Evolutionary conservation across 1,140 invertebrate species (phyloP).

Genomic region (Lasioglossum albipes): DNA sequence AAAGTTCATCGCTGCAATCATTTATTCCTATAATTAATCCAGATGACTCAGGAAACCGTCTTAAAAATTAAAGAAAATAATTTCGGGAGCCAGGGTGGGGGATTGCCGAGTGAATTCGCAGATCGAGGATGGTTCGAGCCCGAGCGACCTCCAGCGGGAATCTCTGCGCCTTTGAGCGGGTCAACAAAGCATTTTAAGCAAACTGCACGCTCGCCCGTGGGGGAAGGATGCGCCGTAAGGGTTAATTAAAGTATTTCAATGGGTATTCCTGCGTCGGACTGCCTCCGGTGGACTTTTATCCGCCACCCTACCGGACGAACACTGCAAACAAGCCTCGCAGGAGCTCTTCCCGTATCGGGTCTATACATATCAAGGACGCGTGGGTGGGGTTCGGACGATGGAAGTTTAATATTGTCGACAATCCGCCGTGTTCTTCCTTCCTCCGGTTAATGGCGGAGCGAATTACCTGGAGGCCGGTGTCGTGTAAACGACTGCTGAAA

Average conservation of each 20-base stretch:
- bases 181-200: conserved; percentile 53
- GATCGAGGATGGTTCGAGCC: conserved; percentile 58
- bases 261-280: conserved; percentile 64
- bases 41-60: no score
- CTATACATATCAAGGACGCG: conserved; percentile 51
- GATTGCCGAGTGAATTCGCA: conserved; percentile 14
- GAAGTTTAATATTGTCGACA: conserved; percentile 64
- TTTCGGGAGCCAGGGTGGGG: not conserved
- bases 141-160: conserved; percentile 42
- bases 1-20: no score
- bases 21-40: no score
- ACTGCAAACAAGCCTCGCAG: conserved; percentile 65
- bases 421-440: conserved; percentile 50
- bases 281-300: conserved; percentile 63
- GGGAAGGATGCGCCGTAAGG: conserved; percentile 49
- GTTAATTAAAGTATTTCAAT: conserved; percentile 74
- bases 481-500: conserved; percentile 46
- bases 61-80: no score
- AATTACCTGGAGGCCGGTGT: conserved; percentile 45
- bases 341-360: conserved; percentile 57
- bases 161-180: conserved; percentile 54
- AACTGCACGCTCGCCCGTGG: conserved; percentile 37
- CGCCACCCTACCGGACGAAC: conserved; percentile 51
- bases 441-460: conserved; percentile 3
- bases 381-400: conserved; percentile 18